These are phyloP conservation scores for Mohoua ochrocephala DNA, from an alignment of 2,113 vertebrate genomes.

Conservation along the genomic window DNA sequence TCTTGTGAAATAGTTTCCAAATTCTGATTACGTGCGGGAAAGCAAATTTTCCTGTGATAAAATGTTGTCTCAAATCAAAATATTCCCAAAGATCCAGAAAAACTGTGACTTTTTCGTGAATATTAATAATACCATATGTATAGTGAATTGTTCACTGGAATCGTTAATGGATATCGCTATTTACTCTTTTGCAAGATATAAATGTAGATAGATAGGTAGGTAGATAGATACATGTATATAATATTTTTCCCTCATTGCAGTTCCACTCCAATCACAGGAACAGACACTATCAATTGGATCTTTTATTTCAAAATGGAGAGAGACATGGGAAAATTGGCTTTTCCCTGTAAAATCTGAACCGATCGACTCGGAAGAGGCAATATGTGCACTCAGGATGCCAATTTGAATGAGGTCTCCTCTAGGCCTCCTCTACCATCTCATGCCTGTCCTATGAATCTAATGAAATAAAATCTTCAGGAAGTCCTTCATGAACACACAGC, in stretches of 20 bases:
- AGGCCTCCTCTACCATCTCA: neutral
- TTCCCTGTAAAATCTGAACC: neutral
- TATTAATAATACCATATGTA: neutral
- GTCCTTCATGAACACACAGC: neutral
- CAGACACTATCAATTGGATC: neutral
- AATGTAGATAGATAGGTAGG: no score
- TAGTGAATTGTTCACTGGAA: neutral
- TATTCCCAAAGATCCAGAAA: neutral
- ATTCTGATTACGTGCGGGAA: neutral
- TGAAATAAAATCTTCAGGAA: neutral
- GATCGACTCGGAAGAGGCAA: neutral
- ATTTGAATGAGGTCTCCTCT: neutral
- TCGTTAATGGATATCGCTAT: neutral
- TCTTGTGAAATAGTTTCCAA: neutral
- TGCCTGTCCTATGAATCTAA: neutral
- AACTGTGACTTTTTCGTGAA: neutral
- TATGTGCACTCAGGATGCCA: neutral
- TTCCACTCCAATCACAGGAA: neutral
- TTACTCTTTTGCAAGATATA: neutral
- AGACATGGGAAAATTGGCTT: neutral
- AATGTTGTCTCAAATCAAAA: neutral
- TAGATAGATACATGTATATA: neutral
- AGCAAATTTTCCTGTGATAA: neutral
- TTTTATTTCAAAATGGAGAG: neutral
- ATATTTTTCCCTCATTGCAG: neutral